Evolutionary conservation across 2,797 vertebrate species (phyloP).

Genomic region (Xerus rutilus): DNA sequence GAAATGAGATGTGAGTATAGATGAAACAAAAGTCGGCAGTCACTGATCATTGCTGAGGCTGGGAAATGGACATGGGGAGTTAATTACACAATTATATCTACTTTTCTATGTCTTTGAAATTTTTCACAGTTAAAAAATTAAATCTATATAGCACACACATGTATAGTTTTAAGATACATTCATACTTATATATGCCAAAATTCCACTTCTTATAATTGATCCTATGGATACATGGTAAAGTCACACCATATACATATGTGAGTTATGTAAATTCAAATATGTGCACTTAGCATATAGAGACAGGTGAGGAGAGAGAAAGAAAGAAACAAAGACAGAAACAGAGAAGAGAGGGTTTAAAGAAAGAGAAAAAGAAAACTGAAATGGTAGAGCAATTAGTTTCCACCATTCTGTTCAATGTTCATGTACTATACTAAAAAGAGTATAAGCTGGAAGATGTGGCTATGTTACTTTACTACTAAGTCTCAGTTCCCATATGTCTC

Average conservation of each 20-base stretch:
- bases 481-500: not conserved
- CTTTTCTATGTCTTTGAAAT: constrained; percentile 5
- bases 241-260: not conserved
- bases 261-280: constrained; percentile 51
- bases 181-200: constrained; percentile 10
- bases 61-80: not conserved
- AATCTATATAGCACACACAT: not conserved
- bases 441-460: not conserved
- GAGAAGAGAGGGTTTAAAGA: not conserved
- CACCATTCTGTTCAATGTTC: not conserved
- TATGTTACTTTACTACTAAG: not conserved
- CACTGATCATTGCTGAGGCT: constrained; percentile 20
- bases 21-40: not conserved
- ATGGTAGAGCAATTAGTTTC: not conserved
- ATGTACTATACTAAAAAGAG: constrained; percentile 26
- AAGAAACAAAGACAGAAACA: not conserved
- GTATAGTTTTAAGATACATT: not conserved
- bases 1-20: not conserved
- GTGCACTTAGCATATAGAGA: not conserved
- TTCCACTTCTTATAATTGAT: constrained; percentile 39
- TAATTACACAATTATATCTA: constrained; percentile 3
- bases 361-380: not conserved
- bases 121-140: constrained; percentile 4
- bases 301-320: not conserved
- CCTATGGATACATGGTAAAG: not conserved